Evolutionary conservation across 64 coral and sea anemone genomes (phyloP).

Genomic region (Dendronephthya gigantea): DNA sequence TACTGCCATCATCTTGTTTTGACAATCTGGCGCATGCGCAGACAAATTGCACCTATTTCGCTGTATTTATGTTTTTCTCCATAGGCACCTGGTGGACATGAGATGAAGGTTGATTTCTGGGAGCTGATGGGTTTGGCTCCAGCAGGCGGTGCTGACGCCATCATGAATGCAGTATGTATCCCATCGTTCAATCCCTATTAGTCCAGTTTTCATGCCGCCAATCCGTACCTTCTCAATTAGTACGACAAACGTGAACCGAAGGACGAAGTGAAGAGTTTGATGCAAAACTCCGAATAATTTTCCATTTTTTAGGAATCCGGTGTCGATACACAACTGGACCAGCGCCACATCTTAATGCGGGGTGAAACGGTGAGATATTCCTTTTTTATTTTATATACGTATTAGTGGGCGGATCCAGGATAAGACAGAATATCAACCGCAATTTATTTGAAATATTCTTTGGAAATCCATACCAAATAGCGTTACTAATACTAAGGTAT

Average conservation of each 20-base stretch:
- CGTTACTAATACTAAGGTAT: too few species aligned
- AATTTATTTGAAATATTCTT: too few species aligned
- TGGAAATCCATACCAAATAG: too few species aligned
- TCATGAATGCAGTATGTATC: constrained; percentile 71
- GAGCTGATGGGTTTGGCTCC: constrained; percentile 79
- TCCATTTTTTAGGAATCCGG: constrained; percentile 50
- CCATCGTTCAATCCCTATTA: not conserved
- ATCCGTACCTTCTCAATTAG: too few species aligned
- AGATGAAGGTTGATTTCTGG: constrained; percentile 98
- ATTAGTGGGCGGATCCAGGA: too few species aligned
- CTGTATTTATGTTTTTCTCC: not conserved
- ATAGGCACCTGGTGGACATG: constrained; percentile 91
- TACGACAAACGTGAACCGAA: too few species aligned
- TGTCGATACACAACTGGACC: constrained; percentile 85
- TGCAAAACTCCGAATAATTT: too few species aligned
- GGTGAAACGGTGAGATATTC: constrained; percentile 56
- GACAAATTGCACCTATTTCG: not conserved
- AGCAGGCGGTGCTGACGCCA: constrained; percentile 78
- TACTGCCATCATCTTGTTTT: too few species aligned
- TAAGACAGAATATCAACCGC: too few species aligned
- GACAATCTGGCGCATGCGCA: too few species aligned
- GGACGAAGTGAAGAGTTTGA: too few species aligned
- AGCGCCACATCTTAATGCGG: constrained; percentile 86
- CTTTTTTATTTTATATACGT: not conserved
- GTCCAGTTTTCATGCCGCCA: too few species aligned